These are phyloP conservation scores for Mirza zaza DNA, from an alignment of 2,113 vertebrate species.

Conservation along the genomic window DNA sequence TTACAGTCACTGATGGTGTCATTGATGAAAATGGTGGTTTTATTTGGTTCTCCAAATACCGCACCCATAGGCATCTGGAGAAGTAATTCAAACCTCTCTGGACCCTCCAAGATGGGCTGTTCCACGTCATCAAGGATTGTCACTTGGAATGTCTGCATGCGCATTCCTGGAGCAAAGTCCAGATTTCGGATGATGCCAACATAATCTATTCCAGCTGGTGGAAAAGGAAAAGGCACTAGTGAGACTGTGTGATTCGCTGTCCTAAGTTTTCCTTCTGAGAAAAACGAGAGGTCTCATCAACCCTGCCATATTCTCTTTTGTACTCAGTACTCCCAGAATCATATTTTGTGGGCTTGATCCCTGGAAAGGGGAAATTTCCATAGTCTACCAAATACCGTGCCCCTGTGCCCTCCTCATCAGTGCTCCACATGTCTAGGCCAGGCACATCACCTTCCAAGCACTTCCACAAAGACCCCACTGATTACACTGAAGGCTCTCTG, in stretches of 20 bases:
- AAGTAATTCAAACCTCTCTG: constrained; percentile 89
- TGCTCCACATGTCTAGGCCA: background rate
- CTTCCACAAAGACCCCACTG: background rate
- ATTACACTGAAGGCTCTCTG: background rate
- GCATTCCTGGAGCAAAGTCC: constrained; percentile 89
- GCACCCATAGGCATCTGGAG: constrained; percentile 89
- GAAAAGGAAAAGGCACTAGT: constrained; percentile 25
- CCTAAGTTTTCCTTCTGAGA: background rate
- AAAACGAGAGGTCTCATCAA: background rate
- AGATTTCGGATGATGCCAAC: constrained; percentile 89
- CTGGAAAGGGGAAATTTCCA: background rate
- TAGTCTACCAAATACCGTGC: background rate
- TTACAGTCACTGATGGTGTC: constrained; percentile 86
- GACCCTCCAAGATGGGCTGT: constrained; percentile 89
- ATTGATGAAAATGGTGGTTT: constrained; percentile 88
- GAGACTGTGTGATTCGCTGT: background rate
- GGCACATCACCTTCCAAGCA: background rate
- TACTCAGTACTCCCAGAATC: background rate
- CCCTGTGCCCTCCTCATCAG: fast-evolving
- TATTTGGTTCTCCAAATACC: constrained; percentile 89
- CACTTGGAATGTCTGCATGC: constrained; percentile 88
- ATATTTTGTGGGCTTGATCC: background rate
- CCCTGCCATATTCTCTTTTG: background rate
- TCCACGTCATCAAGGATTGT: constrained; percentile 90
- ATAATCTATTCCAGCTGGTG: constrained; percentile 89